Evolutionary conservation across 2,888 invertebrate genomes (phyloP), one percentile per base, ranked within the genome.

Genomic region (Nephrotoma flavescens): DNA sequence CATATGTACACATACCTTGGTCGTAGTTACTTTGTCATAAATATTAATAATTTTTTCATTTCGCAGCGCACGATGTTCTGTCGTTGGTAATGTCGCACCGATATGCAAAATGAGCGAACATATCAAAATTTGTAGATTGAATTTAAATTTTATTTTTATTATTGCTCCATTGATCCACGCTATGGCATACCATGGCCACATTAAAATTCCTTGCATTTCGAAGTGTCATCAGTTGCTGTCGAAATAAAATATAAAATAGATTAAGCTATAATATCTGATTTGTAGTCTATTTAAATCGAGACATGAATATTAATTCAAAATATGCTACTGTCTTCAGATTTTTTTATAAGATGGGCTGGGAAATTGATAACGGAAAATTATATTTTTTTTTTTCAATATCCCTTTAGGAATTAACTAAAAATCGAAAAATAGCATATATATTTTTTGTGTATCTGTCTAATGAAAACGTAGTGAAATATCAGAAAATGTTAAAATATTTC

Each of bases 141-240:
- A 52, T 41, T 52, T 86, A 57, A 57, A 86, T 57, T 57, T 86
- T 41, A 31, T 19, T 71, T 71, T 52, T 86, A 9, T 57, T 86
- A 41, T 42, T 5, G 41, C 15, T 86, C 52, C 52, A 44, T 44
- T 45, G 41, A 57, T 86, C 52, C 52, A 86, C n/a, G 52, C 57
- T 52, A 86, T 86, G 86, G 86, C 86, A 52, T 41, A 86, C 86
- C 86, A 86, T 42, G 86, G 86, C 86, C 86, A 86, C 41, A 86
- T 52, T 41, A 52, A 57, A 86, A 86, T 52, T 86, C 52, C 86
- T 86, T 52, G 52, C 86, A 86, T 86, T 86, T 86, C 86, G 86
- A 57, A 5, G 86, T 44, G 52, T 86, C 86, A 86, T 86, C 31
- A 86, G 86, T 52, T 57, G 57, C 57, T 57, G 41, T 57, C 5